Evolutionary conservation across 2,888 invertebrate species (phyloP), one percentile per base, ranked within the genome.

Genomic region (Pteria penguin): DNA sequence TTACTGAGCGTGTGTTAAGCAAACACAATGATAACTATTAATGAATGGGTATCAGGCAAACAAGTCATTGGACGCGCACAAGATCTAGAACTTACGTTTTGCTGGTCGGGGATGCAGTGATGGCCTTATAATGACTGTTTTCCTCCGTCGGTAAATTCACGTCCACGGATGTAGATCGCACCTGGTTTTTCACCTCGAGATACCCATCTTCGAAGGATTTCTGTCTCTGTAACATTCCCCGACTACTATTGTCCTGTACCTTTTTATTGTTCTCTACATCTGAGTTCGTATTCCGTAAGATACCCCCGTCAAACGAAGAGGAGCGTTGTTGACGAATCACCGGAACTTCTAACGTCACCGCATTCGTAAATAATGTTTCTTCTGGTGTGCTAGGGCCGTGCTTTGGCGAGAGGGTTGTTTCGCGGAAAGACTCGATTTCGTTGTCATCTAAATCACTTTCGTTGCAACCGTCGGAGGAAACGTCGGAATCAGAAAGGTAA

Each of bases 101-200:
- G 8, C 45, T 45, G 18, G 27, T 26, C 45, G 81, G 79, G 57
- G 72, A 65, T 26, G 68, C 78, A 1, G 81, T 75, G 5, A 88
- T 88, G 33, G 87, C 88, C 33, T 82, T 82, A 67, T 87, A 89
- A 29, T 81, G 74, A 18, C 75, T 65, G 22, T 87, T 80, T 55
- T 86, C 84, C 54, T 86, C 86, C 29, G 88, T 88, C 4, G 89
- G 88, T 67, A 89, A 78, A 75, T 81, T 84, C 2, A 89, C 87
- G 80, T 90, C 90, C 69, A 90, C 86, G 0, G 90, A 90, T 68
- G 87, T 86, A 31, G 89, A 89, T 31, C 90, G 82, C n/a, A 82
- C 79, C 76, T 88, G 87, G 54, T 86, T 83, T 24, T 85, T 85
- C 29, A 83, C 84, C 72, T 86, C 84, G 69, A 86, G 73, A 18